Base-by-base conservation (phyloP, 2,113 vertebrate genomes). In the Micronisus gabar region DNA sequence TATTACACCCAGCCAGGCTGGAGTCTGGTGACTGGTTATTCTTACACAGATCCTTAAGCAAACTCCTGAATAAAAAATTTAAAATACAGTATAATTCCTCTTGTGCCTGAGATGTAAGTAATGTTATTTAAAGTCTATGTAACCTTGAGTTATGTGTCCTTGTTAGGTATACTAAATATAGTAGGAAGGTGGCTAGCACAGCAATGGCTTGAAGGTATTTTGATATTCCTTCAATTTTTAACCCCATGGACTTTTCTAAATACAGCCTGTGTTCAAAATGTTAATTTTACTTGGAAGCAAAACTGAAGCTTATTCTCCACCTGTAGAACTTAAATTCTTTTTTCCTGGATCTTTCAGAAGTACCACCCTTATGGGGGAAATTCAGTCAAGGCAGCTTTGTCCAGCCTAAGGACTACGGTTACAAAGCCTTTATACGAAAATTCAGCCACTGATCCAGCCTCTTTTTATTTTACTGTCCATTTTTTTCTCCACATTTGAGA, bases 1-100 rank as follows among this genome's bases (percentile, higher is more conserved):
- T 89, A 93, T 86, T 95, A 82, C 29, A 9, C 61, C 40, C 81
- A 89, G 83, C 68, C 96, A 95, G 88, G 61, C 83, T 95, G 88
- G 72, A 96, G 83, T 85, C 96, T 94, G 74, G 40, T 79, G 74
- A 67, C 25, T 79, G 36, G 29, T 91, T 86, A 48, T 88, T 72
- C 66, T 65, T 91, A 72, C 1, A 3, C 70, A 95, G 76, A 74
- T 48, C 36, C 73, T 41, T 52, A 38, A 86, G 36, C n/a, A 79
- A 92, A 71, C 6, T 76, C 40, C 34, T 34, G 40, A 71, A 91
- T 65, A 68, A 82, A 86, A 73, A 47, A n/a, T 41, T 9, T 62
- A 50, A 72, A 81, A 52, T 23, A 32, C 7, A 81, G 4, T 36
- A 56, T 53, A 17, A 38, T 81, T 91, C 25, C 53, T 84, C 43